These are phyloP conservation scores for Thera britannica DNA, from an alignment of 2,888 invertebrate genomes.

Conservation along the genomic window DNA sequence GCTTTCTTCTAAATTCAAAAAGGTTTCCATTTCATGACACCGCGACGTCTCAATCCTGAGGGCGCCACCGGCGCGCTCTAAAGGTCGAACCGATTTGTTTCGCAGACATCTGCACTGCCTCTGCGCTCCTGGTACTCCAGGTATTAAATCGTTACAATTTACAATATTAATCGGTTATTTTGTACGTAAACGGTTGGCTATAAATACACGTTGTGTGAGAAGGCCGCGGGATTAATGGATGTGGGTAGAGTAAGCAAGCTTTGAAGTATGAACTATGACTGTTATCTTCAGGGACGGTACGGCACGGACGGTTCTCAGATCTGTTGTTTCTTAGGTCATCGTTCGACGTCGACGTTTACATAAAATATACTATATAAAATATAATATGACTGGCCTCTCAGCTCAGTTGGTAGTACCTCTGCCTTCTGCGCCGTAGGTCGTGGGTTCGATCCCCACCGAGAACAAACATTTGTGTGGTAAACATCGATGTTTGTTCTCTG, in stretches of 20 bases:
- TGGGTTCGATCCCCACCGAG: no score
- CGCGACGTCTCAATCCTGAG: slow-evolving; percentile 40
- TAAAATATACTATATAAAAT: no score
- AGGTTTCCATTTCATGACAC: slow-evolving; percentile 6
- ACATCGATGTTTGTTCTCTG: no score
- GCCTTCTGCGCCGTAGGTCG: no score
- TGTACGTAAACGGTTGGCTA: slow-evolving; percentile 63
- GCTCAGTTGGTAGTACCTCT: no score
- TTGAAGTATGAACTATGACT: slow-evolving; percentile 2
- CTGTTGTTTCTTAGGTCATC: no score
- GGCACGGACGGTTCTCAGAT: no score
- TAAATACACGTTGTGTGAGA: slow-evolving; percentile 63
- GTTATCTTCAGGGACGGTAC: background rate
- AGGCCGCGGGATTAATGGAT: slow-evolving; percentile 50
- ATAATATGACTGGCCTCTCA: no score
- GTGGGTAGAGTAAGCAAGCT: slow-evolving; percentile 34
- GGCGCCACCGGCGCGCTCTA: slow-evolving; percentile 47
- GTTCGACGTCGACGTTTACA: no score
- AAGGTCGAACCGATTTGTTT: slow-evolving; percentile 59
- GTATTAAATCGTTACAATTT: slow-evolving; percentile 76
- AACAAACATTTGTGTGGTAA: no score
- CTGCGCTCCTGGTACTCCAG: slow-evolving; percentile 52
- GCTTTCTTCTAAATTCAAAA: background rate
- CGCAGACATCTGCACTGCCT: slow-evolving; percentile 54
- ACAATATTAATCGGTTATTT: slow-evolving; percentile 77